phyloP scores from a whole-genome alignment of 2,888 invertebrate genomes.

The Clepsis dumicolana region DNA sequence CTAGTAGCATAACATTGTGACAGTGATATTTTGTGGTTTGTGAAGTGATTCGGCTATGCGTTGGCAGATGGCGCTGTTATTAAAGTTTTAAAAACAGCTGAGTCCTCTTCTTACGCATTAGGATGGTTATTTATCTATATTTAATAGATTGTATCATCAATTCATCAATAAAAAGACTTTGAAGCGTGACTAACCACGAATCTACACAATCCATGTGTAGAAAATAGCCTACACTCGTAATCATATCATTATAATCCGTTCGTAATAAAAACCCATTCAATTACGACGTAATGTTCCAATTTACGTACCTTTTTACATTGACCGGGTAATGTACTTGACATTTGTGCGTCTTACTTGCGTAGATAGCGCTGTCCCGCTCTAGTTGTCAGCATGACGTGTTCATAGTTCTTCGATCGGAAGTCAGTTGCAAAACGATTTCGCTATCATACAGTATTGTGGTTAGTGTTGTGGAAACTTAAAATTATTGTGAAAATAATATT shows the following conservation, averaged over 20 bases:
- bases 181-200: constrained; percentile 21
- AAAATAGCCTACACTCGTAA: constrained; percentile 15
- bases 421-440: constrained; percentile 75
- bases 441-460: constrained; percentile 68
- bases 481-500: constrained; percentile 57
- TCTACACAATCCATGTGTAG: not conserved
- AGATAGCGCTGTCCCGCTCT: constrained; percentile 60
- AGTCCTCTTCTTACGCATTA: not conserved
- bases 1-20: constrained; percentile 43
- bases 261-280: constrained; percentile 23
- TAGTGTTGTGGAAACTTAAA: constrained; percentile 56
- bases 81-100: constrained; percentile 1
- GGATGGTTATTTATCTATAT: too few relatives aligned
- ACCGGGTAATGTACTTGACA: constrained; percentile 42
- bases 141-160: not conserved
- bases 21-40: not conserved
- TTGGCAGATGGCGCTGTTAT: constrained; percentile 51
- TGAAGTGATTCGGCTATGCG: constrained; percentile 44
- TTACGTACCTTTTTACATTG: constrained; percentile 27
- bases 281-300: constrained; percentile 20
- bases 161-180: constrained; percentile 9
- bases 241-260: constrained; percentile 30
- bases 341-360: constrained; percentile 51
- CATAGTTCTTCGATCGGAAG: constrained; percentile 67
- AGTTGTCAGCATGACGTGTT: constrained; percentile 77